Percentiles rank a stretch among this genome's conserved stretches.
Conservation (phyloP, 2,888 invertebrate genomes). For the Chelonus formosanus region DNA sequence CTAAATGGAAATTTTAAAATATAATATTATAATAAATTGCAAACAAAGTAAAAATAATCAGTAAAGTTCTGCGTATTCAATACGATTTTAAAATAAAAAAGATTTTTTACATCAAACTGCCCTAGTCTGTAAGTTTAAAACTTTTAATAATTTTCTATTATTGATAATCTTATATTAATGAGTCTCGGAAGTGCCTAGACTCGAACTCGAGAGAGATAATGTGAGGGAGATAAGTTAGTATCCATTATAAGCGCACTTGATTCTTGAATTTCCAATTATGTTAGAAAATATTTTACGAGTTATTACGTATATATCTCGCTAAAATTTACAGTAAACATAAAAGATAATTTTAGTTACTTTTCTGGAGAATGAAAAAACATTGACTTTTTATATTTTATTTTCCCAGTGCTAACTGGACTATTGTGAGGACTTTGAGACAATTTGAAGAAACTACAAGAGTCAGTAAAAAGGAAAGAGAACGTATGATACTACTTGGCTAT, state of each 20-base stretch:
- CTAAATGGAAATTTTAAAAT: too few species aligned
- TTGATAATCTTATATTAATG: too few species aligned
- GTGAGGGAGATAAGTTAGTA: slow-evolving; percentile 38
- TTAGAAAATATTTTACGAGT: slow-evolving; percentile 10
- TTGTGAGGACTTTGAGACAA: slow-evolving; percentile 37
- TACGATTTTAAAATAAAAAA: too few species aligned
- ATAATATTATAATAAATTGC: too few species aligned
- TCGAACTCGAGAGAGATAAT: not conserved
- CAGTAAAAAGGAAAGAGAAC: slow-evolving; percentile 28
- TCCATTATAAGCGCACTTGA: slow-evolving; percentile 29
- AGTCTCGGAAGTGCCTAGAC: too few species aligned
- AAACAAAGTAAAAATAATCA: too few species aligned
- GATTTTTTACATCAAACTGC: too few species aligned
- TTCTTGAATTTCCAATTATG: slow-evolving; percentile 43
- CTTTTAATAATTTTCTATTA: too few species aligned
- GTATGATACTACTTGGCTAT: slow-evolving; percentile 43
- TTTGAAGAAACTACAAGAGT: slow-evolving; percentile 40
- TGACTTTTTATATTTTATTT: slow-evolving; percentile 6
- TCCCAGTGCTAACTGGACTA: slow-evolving; percentile 8
- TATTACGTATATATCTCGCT: slow-evolving; percentile 6
- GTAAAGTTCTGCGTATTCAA: too few species aligned
- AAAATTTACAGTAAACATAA: slow-evolving; percentile 1
- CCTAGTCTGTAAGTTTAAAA: too few species aligned
- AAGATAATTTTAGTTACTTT: too few species aligned
- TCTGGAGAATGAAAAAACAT: not conserved